These are phyloP conservation scores for Dasyornis broadbenti DNA, from an alignment of 2,113 vertebrate genomes.

Conservation along the genomic window DNA sequence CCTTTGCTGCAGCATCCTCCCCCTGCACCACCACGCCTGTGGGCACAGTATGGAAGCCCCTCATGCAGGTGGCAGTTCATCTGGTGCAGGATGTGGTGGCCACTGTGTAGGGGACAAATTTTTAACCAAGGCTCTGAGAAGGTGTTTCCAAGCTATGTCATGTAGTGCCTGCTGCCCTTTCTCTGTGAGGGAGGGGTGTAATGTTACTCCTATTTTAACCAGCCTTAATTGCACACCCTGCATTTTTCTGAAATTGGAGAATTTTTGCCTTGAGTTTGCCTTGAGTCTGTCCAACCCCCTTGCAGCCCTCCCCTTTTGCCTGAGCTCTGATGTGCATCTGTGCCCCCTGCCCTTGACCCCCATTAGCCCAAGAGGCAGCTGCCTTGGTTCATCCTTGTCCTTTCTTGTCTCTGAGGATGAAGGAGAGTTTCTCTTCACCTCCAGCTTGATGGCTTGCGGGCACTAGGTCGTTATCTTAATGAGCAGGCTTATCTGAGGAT, in stretches of 20 bases:
- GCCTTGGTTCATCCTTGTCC: neutral
- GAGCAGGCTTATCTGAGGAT: conserved; percentile 1
- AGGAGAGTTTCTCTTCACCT: neutral
- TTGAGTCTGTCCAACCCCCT: neutral
- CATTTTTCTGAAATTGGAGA: neutral
- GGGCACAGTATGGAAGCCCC: neutral
- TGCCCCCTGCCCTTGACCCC: neutral
- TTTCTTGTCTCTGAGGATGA: neutral
- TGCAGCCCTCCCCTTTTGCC: neutral
- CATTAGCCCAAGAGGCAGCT: neutral
- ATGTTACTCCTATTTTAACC: neutral
- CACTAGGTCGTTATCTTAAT: neutral
- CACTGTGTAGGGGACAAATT: neutral
- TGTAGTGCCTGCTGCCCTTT: neutral
- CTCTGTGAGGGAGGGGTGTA: neutral
- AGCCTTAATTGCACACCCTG: neutral
- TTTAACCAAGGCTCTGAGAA: neutral
- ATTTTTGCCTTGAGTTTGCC: neutral
- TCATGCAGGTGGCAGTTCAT: neutral
- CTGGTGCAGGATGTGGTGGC: neutral
- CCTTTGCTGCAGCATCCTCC: neutral
- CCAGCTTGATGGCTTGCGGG: neutral
- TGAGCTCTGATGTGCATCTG: neutral
- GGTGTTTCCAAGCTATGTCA: neutral
- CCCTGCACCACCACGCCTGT: no score